Evolutionary conservation across 2,888 invertebrate genomes (phyloP).

Genomic region (Drosophila siamana): DNA sequence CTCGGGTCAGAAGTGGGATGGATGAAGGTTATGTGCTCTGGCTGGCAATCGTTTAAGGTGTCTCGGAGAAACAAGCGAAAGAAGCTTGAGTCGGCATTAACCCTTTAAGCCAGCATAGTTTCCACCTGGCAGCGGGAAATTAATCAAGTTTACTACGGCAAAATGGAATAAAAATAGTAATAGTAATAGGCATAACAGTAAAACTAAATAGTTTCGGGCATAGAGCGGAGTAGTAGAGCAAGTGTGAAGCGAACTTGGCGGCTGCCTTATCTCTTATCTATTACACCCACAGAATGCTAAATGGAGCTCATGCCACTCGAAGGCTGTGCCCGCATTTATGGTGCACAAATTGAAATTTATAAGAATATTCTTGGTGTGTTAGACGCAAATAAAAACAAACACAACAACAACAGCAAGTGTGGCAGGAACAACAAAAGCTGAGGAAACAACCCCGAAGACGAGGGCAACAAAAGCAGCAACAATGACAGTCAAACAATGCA

Average conservation of each 20-base stretch:
- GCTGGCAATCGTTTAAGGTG: constrained; percentile 50
- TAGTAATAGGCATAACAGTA: background rate
- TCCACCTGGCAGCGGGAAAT: background rate
- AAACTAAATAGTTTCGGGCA: background rate
- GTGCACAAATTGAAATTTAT: constrained; percentile 79
- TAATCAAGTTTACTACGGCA: background rate
- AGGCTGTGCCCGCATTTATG: constrained; percentile 44
- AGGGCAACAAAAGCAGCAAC: constrained; percentile 64
- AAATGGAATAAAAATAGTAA: background rate
- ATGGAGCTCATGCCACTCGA: constrained; percentile 15
- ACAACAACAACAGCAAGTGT: constrained; percentile 5
- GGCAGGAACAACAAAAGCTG: constrained; percentile 30
- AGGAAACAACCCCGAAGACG: constrained; percentile 51
- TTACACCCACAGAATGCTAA: constrained; percentile 26
- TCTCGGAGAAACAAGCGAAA: background rate
- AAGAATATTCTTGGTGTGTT: constrained; percentile 68
- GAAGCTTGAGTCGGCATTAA: background rate
- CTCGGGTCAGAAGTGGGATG: constrained; percentile 53
- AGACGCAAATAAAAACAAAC: constrained; percentile 44
- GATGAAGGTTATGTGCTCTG: constrained; percentile 24
- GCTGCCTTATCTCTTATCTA: constrained; percentile 20
- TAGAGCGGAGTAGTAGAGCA: background rate
- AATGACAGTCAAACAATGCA: constrained; percentile 78
- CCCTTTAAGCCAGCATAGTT: background rate
- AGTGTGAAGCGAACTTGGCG: background rate